Conservation (phyloP, 35 echinoderm and acorn worm genomes). For the Apostichopus californicus region DNA sequence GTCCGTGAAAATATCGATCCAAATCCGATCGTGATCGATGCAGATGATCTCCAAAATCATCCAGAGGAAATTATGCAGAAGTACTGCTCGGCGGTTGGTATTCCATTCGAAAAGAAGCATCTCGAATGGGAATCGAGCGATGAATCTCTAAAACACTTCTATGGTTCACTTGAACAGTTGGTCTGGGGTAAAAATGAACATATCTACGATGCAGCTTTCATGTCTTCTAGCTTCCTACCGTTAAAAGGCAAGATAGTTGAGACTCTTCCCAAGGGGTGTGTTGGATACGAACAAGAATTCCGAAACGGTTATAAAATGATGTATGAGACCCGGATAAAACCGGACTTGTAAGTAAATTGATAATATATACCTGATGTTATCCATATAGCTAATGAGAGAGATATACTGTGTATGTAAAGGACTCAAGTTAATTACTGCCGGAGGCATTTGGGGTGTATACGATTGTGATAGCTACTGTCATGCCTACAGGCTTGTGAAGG, state of each 20-base stretch:
- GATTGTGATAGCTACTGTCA: too few relatives aligned
- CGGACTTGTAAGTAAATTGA: background rate
- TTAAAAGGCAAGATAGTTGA: background rate
- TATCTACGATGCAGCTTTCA: slow-evolving; percentile 17
- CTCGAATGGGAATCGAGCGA: slow-evolving; percentile 56
- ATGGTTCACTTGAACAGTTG: slow-evolving; percentile 20
- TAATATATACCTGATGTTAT: too few relatives aligned
- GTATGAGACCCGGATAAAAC: slow-evolving; percentile 12
- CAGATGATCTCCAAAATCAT: background rate
- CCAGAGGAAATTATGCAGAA: slow-evolving; percentile 49
- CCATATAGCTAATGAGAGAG: too few relatives aligned
- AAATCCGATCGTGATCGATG: slow-evolving; percentile 49
- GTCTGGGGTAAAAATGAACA: slow-evolving; percentile 34
- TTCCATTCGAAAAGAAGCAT: slow-evolving; percentile 51
- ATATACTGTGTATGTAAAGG: too few relatives aligned
- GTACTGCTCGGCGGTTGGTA: slow-evolving; percentile 51
- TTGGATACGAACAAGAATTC: slow-evolving; percentile 13
- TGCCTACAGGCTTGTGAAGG: too few relatives aligned
- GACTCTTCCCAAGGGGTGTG: background rate
- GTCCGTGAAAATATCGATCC: slow-evolving; percentile 43
- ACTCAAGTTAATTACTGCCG: too few relatives aligned
- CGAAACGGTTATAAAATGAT: slow-evolving; percentile 5
- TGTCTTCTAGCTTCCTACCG: slow-evolving; percentile 22
- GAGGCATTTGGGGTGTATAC: too few relatives aligned
- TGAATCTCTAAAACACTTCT: slow-evolving; percentile 10